Base-by-base conservation (phyloP, 2,888 invertebrate species). In the Yponomeuta cagnagella region DNA sequence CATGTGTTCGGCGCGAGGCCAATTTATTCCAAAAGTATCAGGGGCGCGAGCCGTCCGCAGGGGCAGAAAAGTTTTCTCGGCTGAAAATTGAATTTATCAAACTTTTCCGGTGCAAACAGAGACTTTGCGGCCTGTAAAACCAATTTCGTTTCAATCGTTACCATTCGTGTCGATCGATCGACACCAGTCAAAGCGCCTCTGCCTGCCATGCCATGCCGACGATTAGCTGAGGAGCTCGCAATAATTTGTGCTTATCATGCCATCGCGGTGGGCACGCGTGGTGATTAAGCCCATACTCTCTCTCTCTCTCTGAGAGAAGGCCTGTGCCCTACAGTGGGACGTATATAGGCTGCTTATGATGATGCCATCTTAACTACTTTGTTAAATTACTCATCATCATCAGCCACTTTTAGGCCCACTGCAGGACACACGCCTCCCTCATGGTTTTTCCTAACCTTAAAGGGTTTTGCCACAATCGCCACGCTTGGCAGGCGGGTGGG, bases 11-110 rank as follows among this genome's bases (percentile, higher is more conserved):
- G 82, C 80, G 80, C 79, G 78, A 76, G 80, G 81, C 81, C 86
- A 89, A 89, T 88, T 88, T 89, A 90, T 89, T 89, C 89, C 85
- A 82, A 89, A 88, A 89, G 87, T 89, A 89, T 89, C 84, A 85
- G 52, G 85, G 84, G 63, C 85, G 82, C 82, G 87, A 88, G 85
- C 85, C 85, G 77, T 80, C 83, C 87, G 72, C 73, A 63, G 74
- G 85, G 89, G 86, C 85, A 85, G 83, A 81, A 82, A 87, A 89
- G 84, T 88, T 88, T 83, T 64, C 82, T 82, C 84, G 81, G 80
- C 85, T 84, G 85, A 88, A 89, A 90, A 90, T 89, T 90, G 86
- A 89, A 90, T 90, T 90, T 88, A 88, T 89, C 84, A 89, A 89
- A 90, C 83, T 89, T 90, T 87, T 83, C 83, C 82, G 85, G 83